A percentile compares a stretch with the other conserved stretches of the same genome.
phyloP scores from a whole-genome alignment of 1,140 invertebrate genomes.

The Pachyrhynchus sulphureomaculatus region DNA sequence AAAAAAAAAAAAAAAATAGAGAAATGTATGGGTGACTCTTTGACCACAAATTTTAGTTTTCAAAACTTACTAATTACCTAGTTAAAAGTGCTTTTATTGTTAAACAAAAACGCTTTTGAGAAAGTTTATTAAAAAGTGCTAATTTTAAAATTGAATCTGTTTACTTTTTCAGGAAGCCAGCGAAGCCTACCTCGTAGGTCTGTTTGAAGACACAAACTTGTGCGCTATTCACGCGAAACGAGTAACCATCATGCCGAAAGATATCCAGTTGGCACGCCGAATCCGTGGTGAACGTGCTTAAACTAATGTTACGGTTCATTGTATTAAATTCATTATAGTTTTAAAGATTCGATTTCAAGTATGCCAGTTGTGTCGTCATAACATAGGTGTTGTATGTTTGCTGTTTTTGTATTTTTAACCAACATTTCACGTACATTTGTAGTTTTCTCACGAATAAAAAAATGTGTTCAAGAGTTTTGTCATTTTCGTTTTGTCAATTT shows the following conservation, averaged over 20 bases:
- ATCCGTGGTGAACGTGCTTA: conserved; percentile 82
- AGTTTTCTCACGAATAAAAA: no score
- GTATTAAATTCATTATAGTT: conserved; percentile 21
- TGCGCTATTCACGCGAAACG: conserved; percentile 90
- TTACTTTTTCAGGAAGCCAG: conserved; percentile 68
- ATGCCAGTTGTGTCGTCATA: conserved; percentile 7
- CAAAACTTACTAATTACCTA: no score
- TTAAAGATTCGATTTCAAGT: conserved; percentile 13
- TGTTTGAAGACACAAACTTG: conserved; percentile 78
- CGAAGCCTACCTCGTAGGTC: conserved; percentile 82
- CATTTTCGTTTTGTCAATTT: no score
- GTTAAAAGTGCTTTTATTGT: neutral
- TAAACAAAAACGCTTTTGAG: neutral
- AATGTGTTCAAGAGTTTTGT: no score
- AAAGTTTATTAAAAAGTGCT: neutral
- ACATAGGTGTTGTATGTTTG: neutral
- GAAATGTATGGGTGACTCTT: no score
- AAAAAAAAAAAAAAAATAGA: no score
- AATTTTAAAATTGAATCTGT: neutral
- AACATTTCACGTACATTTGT: no score
- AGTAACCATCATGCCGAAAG: conserved; percentile 95
- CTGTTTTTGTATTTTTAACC: no score
- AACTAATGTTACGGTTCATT: conserved; percentile 1
- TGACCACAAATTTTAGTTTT: no score
- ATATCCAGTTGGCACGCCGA: conserved; percentile 87